phyloP scores from a whole-genome alignment of 2,888 invertebrate genomes.

The Diarsia rubi region DNA sequence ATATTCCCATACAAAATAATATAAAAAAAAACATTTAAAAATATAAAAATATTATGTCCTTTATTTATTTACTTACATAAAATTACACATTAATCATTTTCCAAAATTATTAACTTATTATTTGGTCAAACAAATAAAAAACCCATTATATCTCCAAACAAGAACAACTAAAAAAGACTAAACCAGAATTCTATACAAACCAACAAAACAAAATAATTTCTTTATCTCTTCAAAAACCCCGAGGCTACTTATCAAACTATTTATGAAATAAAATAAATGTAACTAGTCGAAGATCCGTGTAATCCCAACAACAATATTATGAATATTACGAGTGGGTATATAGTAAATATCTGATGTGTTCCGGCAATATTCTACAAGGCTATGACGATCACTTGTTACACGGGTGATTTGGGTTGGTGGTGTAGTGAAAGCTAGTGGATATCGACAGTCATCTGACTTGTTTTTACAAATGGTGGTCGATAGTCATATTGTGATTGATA shows the following conservation, averaged over 20 bases:
- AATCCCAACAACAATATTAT: slow-evolving; percentile 30
- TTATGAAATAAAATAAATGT: slow-evolving; percentile 51
- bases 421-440: slow-evolving; percentile 20
- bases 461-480: too few relatives aligned
- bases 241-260: slow-evolving; percentile 21
- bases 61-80: too few relatives aligned
- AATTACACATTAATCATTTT: too few relatives aligned
- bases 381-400: slow-evolving; percentile 53
- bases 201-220: neutral
- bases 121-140: too few relatives aligned
- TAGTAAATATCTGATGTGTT: slow-evolving; percentile 59
- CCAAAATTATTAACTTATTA: too few relatives aligned
- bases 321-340: slow-evolving; percentile 45
- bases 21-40: too few relatives aligned
- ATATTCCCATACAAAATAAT: too few relatives aligned
- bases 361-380: slow-evolving; percentile 65
- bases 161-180: neutral
- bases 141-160: neutral
- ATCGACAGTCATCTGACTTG: too few relatives aligned
- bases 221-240: slow-evolving; percentile 29
- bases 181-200: neutral
- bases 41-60: too few relatives aligned
- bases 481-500: too few relatives aligned
- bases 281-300: slow-evolving; percentile 53
- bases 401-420: slow-evolving; percentile 1